Evolutionary conservation across 2,797 vertebrate species (phyloP), one percentile per base, ranked within the genome.

Genomic region (Threskiornis aethiopicus): DNA sequence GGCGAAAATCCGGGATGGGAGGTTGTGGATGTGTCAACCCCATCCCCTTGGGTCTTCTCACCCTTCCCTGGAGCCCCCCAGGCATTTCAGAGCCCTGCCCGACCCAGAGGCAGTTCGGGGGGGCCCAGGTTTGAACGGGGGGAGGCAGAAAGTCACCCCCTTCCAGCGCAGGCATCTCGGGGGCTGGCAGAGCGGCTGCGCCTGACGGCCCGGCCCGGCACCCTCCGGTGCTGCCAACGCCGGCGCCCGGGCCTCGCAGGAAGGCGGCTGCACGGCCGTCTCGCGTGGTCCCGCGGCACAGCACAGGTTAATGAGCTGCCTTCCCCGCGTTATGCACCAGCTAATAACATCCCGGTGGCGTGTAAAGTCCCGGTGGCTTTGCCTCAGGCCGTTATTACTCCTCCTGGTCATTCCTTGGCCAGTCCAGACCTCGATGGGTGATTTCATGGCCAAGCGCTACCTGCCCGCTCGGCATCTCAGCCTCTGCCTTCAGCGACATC

Each of bases 361-460:
- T 31, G 24, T 25, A 55, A 47, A 37, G 84, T 41, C 95, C 94
- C 67, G 6, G 37, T 87, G 91, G 95, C 92, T 92, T 82, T 42
- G 89, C 96, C 96, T 92, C 81, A 16, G 93, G 96, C 90, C 64
- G 9, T 95, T 66, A 14, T 83, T 77, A 55, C 71, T 92, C 92
- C 82, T 90, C 62, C 93, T 77, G 96, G 93, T 94, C 91, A 92
- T 85, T 70, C 89, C 89, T 83, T 3, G 84, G 89, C 92, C 94
- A 42, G 62, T 6, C 28, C 59, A 57, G 81, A 54, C 67, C 81
- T 49, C 2, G 7, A 31, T 12, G 84, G 57, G 73, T 54, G 35
- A 58, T 65, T 55, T 39, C 2, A 6, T 37, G 51, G 80, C 80
- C 80, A 2, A 86, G 54, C 0, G 29, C 39, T 71, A 3, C 61